A percentile compares a stretch with the other conserved stretches of the same genome.
phyloP scores from a whole-genome alignment of 2,888 invertebrate genomes.

The Bombylius major region DNA sequence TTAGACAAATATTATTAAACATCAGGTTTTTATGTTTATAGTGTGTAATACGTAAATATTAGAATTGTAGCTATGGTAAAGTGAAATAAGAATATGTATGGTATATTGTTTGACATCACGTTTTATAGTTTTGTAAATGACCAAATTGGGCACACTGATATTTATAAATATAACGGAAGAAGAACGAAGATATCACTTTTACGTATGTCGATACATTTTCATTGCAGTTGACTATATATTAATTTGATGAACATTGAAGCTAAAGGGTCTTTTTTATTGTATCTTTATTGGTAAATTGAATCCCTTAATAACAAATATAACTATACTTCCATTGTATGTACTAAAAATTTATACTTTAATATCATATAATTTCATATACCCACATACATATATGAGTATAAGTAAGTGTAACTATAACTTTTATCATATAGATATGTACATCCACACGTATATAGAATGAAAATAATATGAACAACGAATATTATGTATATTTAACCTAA shows the following conservation, averaged over 20 bases:
- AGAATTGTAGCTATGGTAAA: no score
- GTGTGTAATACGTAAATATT: no score
- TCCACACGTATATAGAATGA: not conserved
- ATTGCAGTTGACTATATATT: no score
- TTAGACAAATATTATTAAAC: not conserved
- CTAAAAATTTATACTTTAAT: no score
- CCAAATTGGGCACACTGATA: conserved; percentile 11
- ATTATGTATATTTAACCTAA: not conserved
- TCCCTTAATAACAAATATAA: conserved; percentile 1
- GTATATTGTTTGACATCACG: not conserved
- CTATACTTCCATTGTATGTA: no score
- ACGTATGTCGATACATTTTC: no score
- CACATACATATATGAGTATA: not conserved
- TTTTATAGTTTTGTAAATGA: conserved; percentile 12
- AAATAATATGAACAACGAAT: no score
- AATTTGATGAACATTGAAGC: no score
- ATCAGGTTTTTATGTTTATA: not conserved
- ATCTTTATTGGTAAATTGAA: not conserved
- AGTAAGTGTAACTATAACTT: not conserved
- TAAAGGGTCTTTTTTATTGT: no score
- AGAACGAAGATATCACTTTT: conserved; percentile 7
- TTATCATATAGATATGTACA: not conserved
- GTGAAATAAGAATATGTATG: not conserved
- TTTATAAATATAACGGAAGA: not conserved
- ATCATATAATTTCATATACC: not conserved